Evolutionary conservation across 2,888 invertebrate species (phyloP).

Genomic region (Anticlea derivata): DNA sequence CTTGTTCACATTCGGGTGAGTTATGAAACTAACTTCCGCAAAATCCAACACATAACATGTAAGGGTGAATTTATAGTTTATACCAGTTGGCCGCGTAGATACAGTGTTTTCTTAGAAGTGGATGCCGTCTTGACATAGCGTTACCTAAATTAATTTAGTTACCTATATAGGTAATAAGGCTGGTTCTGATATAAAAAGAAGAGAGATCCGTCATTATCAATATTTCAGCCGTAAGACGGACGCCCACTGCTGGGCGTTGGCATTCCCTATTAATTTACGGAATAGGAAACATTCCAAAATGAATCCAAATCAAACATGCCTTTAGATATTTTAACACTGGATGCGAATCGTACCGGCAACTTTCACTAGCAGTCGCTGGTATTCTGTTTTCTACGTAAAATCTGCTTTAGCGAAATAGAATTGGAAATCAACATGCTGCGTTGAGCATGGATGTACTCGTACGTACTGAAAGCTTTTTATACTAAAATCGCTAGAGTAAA

Average conservation of each 20-base stretch:
- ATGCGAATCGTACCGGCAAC: neutral
- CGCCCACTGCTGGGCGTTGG: neutral
- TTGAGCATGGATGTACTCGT: constrained; percentile 19
- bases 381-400: constrained; percentile 11
- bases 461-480: constrained; percentile 34
- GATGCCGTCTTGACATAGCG: no score
- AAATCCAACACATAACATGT: constrained; percentile 32
- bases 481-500: constrained; percentile 42
- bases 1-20: constrained; percentile 35
- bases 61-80: constrained; percentile 4
- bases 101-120: neutral
- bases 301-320: no score
- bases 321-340: no score
- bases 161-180: no score
- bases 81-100: neutral
- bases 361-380: neutral
- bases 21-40: constrained; percentile 37
- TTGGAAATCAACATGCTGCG: constrained; percentile 39
- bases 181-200: no score
- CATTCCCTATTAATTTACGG: no score
- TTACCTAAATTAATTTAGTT: no score
- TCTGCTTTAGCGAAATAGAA: constrained; percentile 40
- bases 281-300: no score
- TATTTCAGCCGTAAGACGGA: no score
- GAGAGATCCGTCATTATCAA: no score